phyloP scores from a whole-genome alignment of 2,888 invertebrate genomes.

The Tenthredo mesomela region DNA sequence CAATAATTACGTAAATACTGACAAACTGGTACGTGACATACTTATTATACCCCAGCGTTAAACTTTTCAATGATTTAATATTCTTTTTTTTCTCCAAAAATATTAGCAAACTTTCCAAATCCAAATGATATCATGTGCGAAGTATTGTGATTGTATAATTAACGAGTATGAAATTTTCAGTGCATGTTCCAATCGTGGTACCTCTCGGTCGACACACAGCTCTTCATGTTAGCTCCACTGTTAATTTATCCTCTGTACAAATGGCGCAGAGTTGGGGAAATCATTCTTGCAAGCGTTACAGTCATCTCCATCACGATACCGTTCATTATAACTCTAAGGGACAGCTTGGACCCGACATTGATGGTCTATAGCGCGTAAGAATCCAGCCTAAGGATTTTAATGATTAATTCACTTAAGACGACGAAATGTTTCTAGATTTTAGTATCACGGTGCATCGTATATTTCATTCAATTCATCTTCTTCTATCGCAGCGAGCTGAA shows the following conservation, averaged over 20 bases:
- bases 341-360: constrained; percentile 84
- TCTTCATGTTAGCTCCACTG: constrained; percentile 84
- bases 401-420: neutral
- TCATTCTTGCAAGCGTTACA: constrained; percentile 79
- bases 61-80: neutral
- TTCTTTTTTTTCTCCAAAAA: constrained; percentile 49
- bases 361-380: constrained; percentile 86
- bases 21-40: constrained; percentile 79
- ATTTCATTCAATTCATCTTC: neutral
- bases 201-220: constrained; percentile 83
- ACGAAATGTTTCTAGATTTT: neutral
- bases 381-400: constrained; percentile 5
- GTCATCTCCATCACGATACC: constrained; percentile 80
- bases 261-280: constrained; percentile 81
- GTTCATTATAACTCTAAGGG: constrained; percentile 81
- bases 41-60: neutral
- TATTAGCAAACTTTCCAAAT: constrained; percentile 49
- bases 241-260: constrained; percentile 85
- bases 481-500: constrained; percentile 81
- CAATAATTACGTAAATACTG: constrained; percentile 86
- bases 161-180: constrained; percentile 76
- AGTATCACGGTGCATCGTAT: neutral
- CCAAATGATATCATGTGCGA: constrained; percentile 8
- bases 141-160: neutral
- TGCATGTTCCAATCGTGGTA: constrained; percentile 89